Evolutionary conservation across 1,140 invertebrate genomes (phyloP), one percentile per base, ranked within the genome.

Genomic region (Leptoteleia sp.): DNA sequence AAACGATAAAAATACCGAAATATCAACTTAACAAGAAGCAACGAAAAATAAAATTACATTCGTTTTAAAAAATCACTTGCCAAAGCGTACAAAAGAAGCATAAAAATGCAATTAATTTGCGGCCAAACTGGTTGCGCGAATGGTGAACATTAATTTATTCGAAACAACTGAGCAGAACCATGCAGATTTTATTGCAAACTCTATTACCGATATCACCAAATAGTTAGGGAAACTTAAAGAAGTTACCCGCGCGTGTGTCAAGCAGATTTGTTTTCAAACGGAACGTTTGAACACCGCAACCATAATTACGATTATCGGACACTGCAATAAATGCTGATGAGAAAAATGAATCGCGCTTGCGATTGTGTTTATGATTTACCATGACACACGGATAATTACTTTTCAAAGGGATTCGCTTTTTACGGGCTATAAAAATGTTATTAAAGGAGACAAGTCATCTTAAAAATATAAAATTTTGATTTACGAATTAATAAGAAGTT

Each of bases 241-340:
- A 59, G 27, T 48, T 6, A 16, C 43, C 22, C 40, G 35, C 35
- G 43, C 33, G 48, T 50, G 43, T 25, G 37, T 61, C 27, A 50
- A 42, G 52, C 27, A 62, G 37, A 71, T 61, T 54, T 72, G 47
- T 72, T 48, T 62, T 61, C 25, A 33, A 55, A 72, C 25, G 62
- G 47, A 19, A 62, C 38, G 15, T 61, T 72, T 38, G 40, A 17
- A 31, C 19, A 15, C 43, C 38, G 38, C 47, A 16, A 17, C 54
- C 61, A 70, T 61, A 61, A 71, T 59, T 71, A 52, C 52, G 48
- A 61, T 54, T 52, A 61, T 52, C 67, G 35, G 54, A 43, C 33
- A 35, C 38, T 45, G 37, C 38, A 15, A 71, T 61, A 57, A 43
- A 68, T 57, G 40, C 59, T 38, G 64, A 57, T 68, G 50, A 57